Evolutionary conservation across 1,140 invertebrate species (phyloP).

Genomic region (Aphelinus certus): DNA sequence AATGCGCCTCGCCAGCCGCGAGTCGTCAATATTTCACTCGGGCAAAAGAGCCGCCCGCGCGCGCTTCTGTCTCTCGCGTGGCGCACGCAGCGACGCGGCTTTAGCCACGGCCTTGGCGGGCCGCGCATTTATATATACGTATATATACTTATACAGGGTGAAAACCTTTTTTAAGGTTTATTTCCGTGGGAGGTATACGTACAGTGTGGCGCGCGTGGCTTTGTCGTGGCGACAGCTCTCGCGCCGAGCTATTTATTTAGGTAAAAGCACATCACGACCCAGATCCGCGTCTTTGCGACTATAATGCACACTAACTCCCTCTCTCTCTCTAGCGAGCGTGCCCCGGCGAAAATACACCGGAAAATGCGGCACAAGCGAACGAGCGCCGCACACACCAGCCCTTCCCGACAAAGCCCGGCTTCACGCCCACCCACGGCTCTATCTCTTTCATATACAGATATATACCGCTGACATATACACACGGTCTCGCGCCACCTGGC

Average conservation of each 20-base stretch:
- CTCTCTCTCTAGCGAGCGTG: background rate
- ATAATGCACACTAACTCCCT: background rate
- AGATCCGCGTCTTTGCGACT: slow-evolving; percentile 22
- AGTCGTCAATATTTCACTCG: too few relatives aligned
- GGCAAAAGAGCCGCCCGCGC: too few relatives aligned
- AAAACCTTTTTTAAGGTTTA: slow-evolving; percentile 25
- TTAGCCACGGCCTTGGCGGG: too few relatives aligned
- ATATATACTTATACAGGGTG: too few relatives aligned
- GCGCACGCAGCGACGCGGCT: too few relatives aligned
- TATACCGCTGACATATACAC: background rate
- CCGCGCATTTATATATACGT: too few relatives aligned
- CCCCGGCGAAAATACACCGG: background rate
- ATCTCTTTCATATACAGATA: background rate
- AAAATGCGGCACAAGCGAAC: background rate
- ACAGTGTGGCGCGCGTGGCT: background rate
- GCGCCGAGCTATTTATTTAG: slow-evolving; percentile 32
- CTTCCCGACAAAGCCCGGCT: too few relatives aligned
- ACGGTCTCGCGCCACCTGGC: background rate
- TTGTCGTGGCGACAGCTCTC: background rate
- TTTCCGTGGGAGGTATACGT: too few relatives aligned
- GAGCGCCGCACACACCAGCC: too few relatives aligned
- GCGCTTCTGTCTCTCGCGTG: too few relatives aligned
- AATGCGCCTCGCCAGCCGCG: too few relatives aligned
- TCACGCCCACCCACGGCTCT: too few relatives aligned
- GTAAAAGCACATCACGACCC: slow-evolving; percentile 26